Conservation (phyloP, 92 coral and sea anemone species). For the Paramuricea clavata region DNA sequence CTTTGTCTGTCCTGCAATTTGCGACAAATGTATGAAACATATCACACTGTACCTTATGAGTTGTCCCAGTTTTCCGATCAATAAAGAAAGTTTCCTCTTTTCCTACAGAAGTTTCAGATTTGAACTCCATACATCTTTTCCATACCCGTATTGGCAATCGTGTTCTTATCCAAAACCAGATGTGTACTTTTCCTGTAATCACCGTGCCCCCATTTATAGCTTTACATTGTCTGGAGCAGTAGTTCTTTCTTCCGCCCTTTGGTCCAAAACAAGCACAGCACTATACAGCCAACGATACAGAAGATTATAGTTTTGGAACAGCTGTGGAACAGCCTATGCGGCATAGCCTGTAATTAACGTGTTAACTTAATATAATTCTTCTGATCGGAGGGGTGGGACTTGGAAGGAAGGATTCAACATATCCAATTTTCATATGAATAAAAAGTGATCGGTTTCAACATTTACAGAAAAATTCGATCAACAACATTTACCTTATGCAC, state of each 20-base stretch:
- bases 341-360: background rate
- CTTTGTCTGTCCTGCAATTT: too few species aligned
- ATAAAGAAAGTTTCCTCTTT: background rate
- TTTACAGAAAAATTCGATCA: too few species aligned
- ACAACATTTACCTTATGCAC: too few species aligned
- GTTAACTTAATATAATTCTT: background rate
- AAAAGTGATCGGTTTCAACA: too few species aligned
- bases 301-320: too few species aligned
- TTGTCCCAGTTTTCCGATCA: background rate
- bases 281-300: background rate
- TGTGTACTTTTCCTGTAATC: background rate
- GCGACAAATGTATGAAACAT: background rate
- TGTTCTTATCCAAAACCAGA: conserved; percentile 22
- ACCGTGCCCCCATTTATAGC: conserved; percentile 28
- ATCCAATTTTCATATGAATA: too few species aligned
- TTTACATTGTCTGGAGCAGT: conserved; percentile 7
- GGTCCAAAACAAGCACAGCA: conserved; percentile 40
- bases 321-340: too few species aligned
- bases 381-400: too few species aligned
- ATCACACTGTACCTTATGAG: background rate
- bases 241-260: conserved; percentile 15
- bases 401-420: too few species aligned
- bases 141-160: conserved; percentile 1
- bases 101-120: background rate
- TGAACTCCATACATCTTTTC: conserved; percentile 43